Conservation (phyloP, 2,888 invertebrate species). For the Synergus laeviventris region DNA sequence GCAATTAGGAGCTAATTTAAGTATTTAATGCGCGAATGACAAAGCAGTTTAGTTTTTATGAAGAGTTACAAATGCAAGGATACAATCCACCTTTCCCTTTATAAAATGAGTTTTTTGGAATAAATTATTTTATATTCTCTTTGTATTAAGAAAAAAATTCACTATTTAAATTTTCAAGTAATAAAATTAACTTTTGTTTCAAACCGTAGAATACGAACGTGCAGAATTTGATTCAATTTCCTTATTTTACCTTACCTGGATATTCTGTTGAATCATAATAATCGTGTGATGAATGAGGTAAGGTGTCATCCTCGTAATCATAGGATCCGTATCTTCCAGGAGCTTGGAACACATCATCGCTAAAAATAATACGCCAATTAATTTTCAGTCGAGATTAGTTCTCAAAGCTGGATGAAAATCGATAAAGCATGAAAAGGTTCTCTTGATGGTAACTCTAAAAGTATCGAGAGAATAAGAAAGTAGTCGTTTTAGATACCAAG, state of each 20-base stretch:
- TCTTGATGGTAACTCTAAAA: neutral
- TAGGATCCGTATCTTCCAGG: conserved; percentile 66
- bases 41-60: conserved; percentile 31
- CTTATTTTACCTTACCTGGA: conserved; percentile 70
- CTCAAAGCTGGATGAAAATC: neutral
- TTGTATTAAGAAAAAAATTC: neutral
- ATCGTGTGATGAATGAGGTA: conserved; percentile 73
- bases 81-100: conserved; percentile 15
- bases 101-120: neutral
- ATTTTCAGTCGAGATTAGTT: neutral
- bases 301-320: conserved; percentile 72
- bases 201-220: neutral
- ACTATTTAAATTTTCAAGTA: neutral
- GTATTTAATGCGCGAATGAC: conserved; percentile 29
- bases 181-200: neutral
- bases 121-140: neutral
- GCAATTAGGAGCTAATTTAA: neutral
- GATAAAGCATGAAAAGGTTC: neutral
- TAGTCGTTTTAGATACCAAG: neutral
- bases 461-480: conserved; percentile 9
- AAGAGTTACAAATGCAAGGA: conserved; percentile 24
- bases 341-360: conserved; percentile 66
- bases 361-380: conserved; percentile 49
- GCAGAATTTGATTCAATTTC: conserved; percentile 20
- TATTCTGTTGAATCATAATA: conserved; percentile 77